Evolutionary conservation across 2,113 vertebrate species (phyloP).

Genomic region (Silurus asotus): DNA sequence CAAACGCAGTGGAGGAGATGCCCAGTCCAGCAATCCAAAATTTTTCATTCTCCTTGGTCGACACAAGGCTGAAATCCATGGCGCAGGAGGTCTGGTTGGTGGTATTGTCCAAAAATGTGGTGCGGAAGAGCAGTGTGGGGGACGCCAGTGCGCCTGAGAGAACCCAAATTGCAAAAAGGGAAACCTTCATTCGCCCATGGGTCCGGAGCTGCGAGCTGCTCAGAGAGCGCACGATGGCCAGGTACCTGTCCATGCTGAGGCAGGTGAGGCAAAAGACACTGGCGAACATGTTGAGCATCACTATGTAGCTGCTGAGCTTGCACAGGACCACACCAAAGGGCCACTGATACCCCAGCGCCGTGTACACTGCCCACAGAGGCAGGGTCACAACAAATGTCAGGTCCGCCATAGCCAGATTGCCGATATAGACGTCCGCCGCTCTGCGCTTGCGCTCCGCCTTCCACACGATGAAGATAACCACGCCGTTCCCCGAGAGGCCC

Average conservation of each 20-base stretch:
- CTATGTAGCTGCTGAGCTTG: constrained; percentile 83
- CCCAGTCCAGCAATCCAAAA: constrained; percentile 79
- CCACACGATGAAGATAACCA: constrained; percentile 84
- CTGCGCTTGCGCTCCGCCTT: constrained; percentile 72
- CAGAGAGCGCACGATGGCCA: constrained; percentile 81
- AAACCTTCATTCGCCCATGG: constrained; percentile 64
- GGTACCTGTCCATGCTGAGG: constrained; percentile 84
- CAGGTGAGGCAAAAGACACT: constrained; percentile 86
- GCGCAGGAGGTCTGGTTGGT: constrained; percentile 74
- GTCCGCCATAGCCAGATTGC: constrained; percentile 83
- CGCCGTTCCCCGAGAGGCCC: constrained; percentile 81
- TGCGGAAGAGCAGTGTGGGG: constrained; percentile 79
- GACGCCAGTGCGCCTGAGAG: constrained; percentile 74
- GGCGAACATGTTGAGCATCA: constrained; percentile 84
- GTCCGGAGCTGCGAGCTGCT: constrained; percentile 75
- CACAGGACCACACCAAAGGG: constrained; percentile 81
- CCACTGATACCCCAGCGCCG: constrained; percentile 83
- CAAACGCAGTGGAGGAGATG: constrained; percentile 76
- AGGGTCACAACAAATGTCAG: constrained; percentile 83
- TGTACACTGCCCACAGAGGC: constrained; percentile 85
- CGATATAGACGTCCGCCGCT: constrained; percentile 80
- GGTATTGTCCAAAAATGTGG: constrained; percentile 56
- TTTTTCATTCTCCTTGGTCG: constrained; percentile 57
- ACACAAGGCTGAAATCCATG: constrained; percentile 77
- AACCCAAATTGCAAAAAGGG: constrained; percentile 73